Base-by-base conservation (phyloP, 2,888 invertebrate species). In the Plusia festucae region DNA sequence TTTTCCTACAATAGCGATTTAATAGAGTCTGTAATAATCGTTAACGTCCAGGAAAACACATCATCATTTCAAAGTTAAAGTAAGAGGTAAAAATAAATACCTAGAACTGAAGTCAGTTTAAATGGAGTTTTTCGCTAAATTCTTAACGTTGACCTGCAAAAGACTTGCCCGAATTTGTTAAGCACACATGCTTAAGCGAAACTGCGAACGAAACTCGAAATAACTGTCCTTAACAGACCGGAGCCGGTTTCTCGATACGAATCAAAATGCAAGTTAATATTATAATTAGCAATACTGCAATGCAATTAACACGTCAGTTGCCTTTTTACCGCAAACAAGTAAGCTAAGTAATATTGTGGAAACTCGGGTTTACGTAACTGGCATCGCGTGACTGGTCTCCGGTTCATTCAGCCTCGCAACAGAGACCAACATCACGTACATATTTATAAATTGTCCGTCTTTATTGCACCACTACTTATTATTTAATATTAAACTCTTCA, bases 321-420 rank as follows among this genome's bases (percentile, higher is more conserved):
- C 82, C 84, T 90, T 91, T 91, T 91, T 91, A 87, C 90, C 87
- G 91, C 91, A 91, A 90, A 89, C 91, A 86, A 89, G 91, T 87
- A 90, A 91, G 83, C 84, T 80, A 81, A 88, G 88, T 87, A 74
- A 81, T 65, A 87, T 88, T 88, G 87, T 87, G 87, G 88, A 88
- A 91, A 92, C 88, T 85, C 75, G 71, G 68, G 68, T 87, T 93
- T 93, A 93, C 89, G 91, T 93, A 93, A 93, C 77, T 70, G 70
- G 72, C 79, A 83, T 93, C 89, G 93, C 93, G 92, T 94, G 93
- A 91, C 91, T 86, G 69, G 82, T 53, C 79, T 76, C 60, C 67
- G 79, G 85, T 91, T 90, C 93, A 93, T 93, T 93, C 91, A 93
- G 88, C 81, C 85, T 82, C 81, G 82, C 79, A 75, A 78, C 52